These are phyloP conservation scores for Erebia ligea DNA, from an alignment of 2,888 invertebrate species.

Conservation along the genomic window DNA sequence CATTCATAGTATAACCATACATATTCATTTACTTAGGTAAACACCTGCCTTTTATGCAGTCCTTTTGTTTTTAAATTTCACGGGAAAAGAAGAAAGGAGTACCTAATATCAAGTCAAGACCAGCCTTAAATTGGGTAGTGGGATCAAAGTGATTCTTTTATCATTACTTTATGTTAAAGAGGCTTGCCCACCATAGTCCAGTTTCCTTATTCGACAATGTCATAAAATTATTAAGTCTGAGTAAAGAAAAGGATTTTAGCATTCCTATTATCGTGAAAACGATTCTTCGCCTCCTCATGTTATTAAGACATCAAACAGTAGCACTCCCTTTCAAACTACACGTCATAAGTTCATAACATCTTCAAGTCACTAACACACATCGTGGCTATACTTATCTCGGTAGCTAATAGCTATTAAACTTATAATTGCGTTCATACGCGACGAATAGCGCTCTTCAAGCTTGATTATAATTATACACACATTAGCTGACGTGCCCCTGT, in stretches of 20 bases:
- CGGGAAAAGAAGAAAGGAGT: no score
- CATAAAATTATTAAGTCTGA: no score
- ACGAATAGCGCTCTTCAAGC: neutral
- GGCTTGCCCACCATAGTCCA: no score
- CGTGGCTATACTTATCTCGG: neutral
- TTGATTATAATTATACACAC: neutral
- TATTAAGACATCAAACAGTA: constrained; percentile 4
- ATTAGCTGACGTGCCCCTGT: no score
- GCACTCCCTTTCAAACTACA: constrained; percentile 1
- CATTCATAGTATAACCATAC: neutral
- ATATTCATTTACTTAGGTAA: neutral
- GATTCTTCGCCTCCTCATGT: neutral
- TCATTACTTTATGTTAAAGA: no score
- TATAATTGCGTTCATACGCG: constrained; percentile 1
- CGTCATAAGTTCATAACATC: neutral
- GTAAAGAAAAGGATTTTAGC: neutral
- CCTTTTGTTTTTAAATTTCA: no score
- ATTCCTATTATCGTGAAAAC: neutral
- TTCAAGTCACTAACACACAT: neutral
- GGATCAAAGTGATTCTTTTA: no score
- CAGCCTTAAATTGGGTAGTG: no score
- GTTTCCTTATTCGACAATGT: no score
- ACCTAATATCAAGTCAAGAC: no score
- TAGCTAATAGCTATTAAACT: neutral
- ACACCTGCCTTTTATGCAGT: neutral